These are phyloP conservation scores for Camponotus fellah DNA, from an alignment of 2,888 invertebrate genomes.

Conservation along the genomic window DNA sequence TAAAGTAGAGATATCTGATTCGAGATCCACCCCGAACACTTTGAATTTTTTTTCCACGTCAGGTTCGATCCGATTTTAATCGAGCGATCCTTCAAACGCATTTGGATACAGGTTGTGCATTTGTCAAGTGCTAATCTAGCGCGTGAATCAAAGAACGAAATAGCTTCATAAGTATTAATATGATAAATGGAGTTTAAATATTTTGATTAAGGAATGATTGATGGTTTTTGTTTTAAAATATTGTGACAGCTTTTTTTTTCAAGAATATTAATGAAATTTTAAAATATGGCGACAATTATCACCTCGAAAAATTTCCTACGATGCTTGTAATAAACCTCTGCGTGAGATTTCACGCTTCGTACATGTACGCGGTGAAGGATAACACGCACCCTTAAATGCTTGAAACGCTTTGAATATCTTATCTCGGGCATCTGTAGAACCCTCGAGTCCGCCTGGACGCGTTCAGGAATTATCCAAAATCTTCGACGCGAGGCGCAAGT, in stretches of 20 bases:
- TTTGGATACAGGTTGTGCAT: slow-evolving; percentile 60
- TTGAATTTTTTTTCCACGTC: slow-evolving; percentile 59
- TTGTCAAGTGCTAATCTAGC: slow-evolving; percentile 23
- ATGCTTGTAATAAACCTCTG: slow-evolving; percentile 22
- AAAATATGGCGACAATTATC: not conserved
- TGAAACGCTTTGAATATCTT: slow-evolving; percentile 84
- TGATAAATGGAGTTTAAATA: not conserved
- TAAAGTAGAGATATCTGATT: slow-evolving; percentile 83
- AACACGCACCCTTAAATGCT: slow-evolving; percentile 81
- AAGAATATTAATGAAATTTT: not conserved
- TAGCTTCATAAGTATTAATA: not conserved
- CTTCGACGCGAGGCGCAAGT: slow-evolving; percentile 67
- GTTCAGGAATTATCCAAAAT: slow-evolving; percentile 84
- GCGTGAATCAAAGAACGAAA: not conserved
- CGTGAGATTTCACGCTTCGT: slow-evolving; percentile 59
- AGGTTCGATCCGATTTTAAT: slow-evolving; percentile 75
- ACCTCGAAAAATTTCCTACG: not conserved
- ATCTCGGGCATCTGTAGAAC: slow-evolving; percentile 84
- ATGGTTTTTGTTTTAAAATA: not conserved
- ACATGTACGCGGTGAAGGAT: slow-evolving; percentile 61
- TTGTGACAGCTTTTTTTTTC: not conserved
- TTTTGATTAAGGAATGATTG: not conserved
- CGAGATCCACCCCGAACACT: slow-evolving; percentile 67
- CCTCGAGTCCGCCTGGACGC: slow-evolving; percentile 85
- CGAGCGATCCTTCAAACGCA: slow-evolving; percentile 60